phyloP scores from a whole-genome alignment of 2,888 invertebrate species.

The Hydrotaea cyrtoneurina region DNA sequence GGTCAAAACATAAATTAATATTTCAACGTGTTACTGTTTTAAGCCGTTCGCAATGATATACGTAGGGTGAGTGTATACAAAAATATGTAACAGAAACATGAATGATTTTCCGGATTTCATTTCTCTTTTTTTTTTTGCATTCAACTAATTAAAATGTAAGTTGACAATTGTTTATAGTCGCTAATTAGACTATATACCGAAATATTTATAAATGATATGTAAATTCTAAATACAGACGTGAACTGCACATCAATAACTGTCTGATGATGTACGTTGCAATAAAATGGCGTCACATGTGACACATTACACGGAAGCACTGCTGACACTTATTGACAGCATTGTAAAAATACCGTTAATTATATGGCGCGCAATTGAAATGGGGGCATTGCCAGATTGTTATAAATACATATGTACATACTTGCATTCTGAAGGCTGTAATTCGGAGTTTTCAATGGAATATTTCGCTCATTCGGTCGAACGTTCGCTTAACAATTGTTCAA shows the following conservation, averaged over 20 bases:
- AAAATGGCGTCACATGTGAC: conserved; percentile 51
- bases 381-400: conserved; percentile 54
- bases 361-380: conserved; percentile 48
- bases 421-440: conserved; percentile 36
- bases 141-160: conserved; percentile 51
- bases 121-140: neutral
- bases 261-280: conserved; percentile 7
- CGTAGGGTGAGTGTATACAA: too few relatives aligned
- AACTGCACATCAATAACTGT: conserved; percentile 44
- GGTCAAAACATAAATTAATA: too few relatives aligned
- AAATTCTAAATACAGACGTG: conserved; percentile 48
- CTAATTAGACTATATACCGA: conserved; percentile 53
- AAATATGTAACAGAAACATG: conserved; percentile 6
- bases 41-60: too few relatives aligned
- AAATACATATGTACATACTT: too few relatives aligned
- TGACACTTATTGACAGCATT: conserved; percentile 58
- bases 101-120: conserved; percentile 38
- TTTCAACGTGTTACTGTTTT: too few relatives aligned
- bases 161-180: conserved; percentile 37
- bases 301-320: conserved; percentile 59
- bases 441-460: conserved; percentile 36
- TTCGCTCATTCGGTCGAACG: neutral
- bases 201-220: conserved; percentile 61
- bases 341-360: conserved; percentile 49
- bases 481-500: neutral